Conservation (phyloP, 1,140 invertebrate species). For the Cheumatopsyche charites region DNA sequence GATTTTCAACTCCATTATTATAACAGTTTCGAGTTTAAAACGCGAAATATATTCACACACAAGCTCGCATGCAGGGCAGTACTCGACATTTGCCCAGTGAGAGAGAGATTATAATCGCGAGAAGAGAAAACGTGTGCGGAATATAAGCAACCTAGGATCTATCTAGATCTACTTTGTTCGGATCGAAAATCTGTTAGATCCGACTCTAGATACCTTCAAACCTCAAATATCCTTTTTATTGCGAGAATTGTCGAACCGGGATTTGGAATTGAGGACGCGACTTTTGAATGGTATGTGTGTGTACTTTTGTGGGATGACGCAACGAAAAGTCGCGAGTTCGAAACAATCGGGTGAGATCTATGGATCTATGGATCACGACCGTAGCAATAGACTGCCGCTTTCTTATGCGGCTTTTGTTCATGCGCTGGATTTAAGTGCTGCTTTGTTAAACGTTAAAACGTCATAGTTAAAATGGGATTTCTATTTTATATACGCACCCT, state of each 20-base stretch:
- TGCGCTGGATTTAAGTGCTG: too few relatives aligned
- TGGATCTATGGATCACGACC: conserved; percentile 7
- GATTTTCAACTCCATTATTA: too few relatives aligned
- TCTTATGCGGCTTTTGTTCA: background rate
- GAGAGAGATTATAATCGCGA: conserved; percentile 10
- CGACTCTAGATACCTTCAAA: background rate
- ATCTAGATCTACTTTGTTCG: background rate
- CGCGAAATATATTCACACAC: too few relatives aligned
- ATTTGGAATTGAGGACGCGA: too few relatives aligned
- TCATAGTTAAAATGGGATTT: too few relatives aligned
- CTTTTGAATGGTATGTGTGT: too few relatives aligned
- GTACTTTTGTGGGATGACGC: conserved; percentile 2
- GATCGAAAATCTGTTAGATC: conserved; percentile 7
- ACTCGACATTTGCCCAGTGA: too few relatives aligned
- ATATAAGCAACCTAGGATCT: background rate
- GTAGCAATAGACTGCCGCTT: background rate
- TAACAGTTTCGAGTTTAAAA: too few relatives aligned
- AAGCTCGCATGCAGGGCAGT: too few relatives aligned
- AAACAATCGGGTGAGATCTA: conserved; percentile 14
- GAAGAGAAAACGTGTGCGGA: conserved; percentile 14
- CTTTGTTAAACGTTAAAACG: too few relatives aligned
- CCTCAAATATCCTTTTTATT: background rate
- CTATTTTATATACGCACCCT: too few relatives aligned
- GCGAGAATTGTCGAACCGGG: too few relatives aligned
- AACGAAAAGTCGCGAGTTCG: background rate